Conservation (phyloP, 2,113 vertebrate genomes). For the Phrynocephalus versicolor region DNA sequence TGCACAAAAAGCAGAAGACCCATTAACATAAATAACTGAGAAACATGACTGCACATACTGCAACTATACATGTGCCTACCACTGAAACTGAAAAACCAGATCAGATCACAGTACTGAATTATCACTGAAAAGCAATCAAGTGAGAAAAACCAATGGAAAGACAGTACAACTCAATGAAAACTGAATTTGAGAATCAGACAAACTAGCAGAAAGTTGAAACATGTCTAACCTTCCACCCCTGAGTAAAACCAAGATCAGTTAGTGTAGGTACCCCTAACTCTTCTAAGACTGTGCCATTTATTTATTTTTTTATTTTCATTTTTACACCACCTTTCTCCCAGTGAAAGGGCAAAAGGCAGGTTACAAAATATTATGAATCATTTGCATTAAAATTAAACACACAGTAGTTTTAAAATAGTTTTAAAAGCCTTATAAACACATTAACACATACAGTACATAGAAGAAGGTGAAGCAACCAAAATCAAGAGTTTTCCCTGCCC, state of each 20-base stretch:
- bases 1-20: constrained; percentile 2
- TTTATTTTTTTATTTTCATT: no score
- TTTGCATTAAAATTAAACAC: no score
- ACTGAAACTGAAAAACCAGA: neutral
- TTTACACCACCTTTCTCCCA: no score
- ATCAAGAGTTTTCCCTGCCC: no score
- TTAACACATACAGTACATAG: no score
- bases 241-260: neutral
- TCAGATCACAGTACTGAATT: neutral
- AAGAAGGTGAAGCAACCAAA: no score
- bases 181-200: neutral
- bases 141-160: neutral
- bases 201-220: neutral
- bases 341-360: no score
- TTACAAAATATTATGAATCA: no score
- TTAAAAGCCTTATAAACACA: no score
- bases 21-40: neutral
- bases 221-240: neutral
- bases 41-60: neutral
- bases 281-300: neutral
- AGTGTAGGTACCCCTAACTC: neutral
- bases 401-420: no score
- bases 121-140: neutral
- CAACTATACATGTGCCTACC: neutral
- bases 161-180: neutral